These are phyloP conservation scores for Ginglymostoma cirratum DNA, from an alignment of 2,113 vertebrate species.

Conservation along the genomic window DNA sequence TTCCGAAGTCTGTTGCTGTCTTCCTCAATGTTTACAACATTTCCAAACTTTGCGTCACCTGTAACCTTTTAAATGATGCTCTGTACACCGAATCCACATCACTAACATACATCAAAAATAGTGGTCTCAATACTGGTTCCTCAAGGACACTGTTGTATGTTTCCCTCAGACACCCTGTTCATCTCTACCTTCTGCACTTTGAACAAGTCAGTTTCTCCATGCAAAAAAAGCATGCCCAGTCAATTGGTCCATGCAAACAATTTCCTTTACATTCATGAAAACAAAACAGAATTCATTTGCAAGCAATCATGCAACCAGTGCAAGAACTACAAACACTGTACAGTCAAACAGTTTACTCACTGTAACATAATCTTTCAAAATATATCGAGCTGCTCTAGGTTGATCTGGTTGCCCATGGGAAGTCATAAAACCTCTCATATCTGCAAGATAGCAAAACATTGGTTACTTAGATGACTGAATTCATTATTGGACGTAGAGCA, in stretches of 20 bases:
- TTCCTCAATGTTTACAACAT: neutral
- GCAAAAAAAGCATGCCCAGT: neutral
- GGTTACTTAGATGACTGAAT: neutral
- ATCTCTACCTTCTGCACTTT: neutral
- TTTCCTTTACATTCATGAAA: neutral
- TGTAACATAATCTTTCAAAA: slow-evolving; percentile 87
- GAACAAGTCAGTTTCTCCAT: neutral
- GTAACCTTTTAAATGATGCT: neutral
- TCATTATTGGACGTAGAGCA: neutral
- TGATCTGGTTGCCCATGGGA: slow-evolving; percentile 90
- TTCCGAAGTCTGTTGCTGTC: neutral
- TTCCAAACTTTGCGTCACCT: neutral
- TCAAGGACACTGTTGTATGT: neutral
- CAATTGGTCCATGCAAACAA: neutral
- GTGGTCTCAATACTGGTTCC: neutral
- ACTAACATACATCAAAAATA: neutral
- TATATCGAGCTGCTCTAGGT: slow-evolving; percentile 79
- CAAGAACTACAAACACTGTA: neutral
- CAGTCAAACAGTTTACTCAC: no score
- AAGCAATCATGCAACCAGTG: neutral
- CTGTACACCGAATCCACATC: neutral
- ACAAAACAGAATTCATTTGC: neutral
- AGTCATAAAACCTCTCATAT: slow-evolving; percentile 94
- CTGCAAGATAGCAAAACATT: slow-evolving; percentile 51
- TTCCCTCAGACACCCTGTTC: neutral